Percentiles rank a stretch among this genome's conserved stretches.
phyloP scores from a whole-genome alignment of 2,113 vertebrate species.

The Anoura caudifer region DNA sequence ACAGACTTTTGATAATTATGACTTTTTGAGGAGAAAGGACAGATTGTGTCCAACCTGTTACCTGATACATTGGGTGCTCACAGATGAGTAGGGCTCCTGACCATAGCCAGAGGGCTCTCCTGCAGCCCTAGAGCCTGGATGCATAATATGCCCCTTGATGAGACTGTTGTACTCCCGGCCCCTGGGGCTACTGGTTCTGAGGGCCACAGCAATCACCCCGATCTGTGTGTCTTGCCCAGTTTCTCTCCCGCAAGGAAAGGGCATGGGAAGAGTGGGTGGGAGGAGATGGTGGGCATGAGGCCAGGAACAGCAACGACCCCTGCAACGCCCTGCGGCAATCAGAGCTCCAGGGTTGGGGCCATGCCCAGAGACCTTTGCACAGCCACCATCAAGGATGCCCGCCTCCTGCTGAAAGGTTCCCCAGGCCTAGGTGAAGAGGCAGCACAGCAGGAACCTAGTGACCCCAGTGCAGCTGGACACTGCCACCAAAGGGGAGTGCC shows the following conservation, averaged over 20 bases:
- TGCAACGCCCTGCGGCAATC: neutral
- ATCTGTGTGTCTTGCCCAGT: neutral
- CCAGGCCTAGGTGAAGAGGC: neutral
- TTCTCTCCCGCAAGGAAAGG: neutral
- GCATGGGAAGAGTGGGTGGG: fast-evolving
- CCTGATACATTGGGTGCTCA: fast-evolving
- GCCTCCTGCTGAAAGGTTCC: neutral
- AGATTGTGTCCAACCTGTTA: neutral
- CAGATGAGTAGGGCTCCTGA: neutral
- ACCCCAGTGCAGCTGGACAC: neutral
- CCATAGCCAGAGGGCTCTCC: neutral
- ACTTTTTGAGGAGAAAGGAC: neutral
- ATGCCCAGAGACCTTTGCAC: neutral
- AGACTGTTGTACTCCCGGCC: neutral
- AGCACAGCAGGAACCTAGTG: neutral
- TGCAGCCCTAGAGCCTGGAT: neutral
- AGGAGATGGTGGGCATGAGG: neutral
- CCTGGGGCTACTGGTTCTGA: neutral
- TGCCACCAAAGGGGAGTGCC: fast-evolving
- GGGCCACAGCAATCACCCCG: neutral
- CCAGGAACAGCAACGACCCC: neutral
- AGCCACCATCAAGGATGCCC: neutral
- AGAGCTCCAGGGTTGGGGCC: neutral
- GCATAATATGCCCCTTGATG: too few species aligned
- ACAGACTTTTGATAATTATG: neutral